Evolutionary conservation across 2,113 vertebrate genomes (phyloP), one percentile per base, ranked within the genome.

Genomic region (Epinephelus fuscoguttatus): DNA sequence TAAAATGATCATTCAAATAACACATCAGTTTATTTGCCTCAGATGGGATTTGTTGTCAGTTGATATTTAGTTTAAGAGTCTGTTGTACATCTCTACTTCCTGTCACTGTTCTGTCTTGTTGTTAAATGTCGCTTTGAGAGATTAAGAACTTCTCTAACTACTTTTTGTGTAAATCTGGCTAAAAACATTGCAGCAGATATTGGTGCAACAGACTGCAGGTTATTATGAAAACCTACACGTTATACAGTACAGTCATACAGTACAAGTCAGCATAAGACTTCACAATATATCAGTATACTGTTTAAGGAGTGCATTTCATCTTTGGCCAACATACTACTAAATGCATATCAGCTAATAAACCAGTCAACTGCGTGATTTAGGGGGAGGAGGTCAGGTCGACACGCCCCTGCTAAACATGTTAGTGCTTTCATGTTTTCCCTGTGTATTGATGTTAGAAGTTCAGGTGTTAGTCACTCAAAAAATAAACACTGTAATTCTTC

Each of bases 321-420:
- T 6, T n/a, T 17, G 63, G 61, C 30, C 63, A 13, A 57, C 12
- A 15, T 14, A 6, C 23, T 23, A 14, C 55, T n/a, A 57, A 53
- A 37, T 27, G 27, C 12, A 6, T 37, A 25, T 33, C 3, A 13
- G 27, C 40, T 11, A 19, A 55, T 21, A 0, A 21, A 10, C 23
- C 8, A 63, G 40, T 75, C 15, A 33, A 1, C 15, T 42, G 71
- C 37, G 1, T 30, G 68, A 4, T 13, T 15, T 10, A 23, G 40
- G 53, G 70, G 40, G 1, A 21, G 33, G 15, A 6, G 23, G 13
- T 40, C 45, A 23, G 49, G 63, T 23, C 50, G 71, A 64, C 85
- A 77, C 79, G 4, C 85, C 79, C 79, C 79, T 23, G 53, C 9
- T 81, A 12, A 63, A 47, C 37, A 49, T 14, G 7, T 49, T 64